Percentiles rank a stretch among this genome's conserved stretches.
Evolutionary conservation across 1,140 invertebrate species (phyloP).

Genomic region (Sycophila sp.): DNA sequence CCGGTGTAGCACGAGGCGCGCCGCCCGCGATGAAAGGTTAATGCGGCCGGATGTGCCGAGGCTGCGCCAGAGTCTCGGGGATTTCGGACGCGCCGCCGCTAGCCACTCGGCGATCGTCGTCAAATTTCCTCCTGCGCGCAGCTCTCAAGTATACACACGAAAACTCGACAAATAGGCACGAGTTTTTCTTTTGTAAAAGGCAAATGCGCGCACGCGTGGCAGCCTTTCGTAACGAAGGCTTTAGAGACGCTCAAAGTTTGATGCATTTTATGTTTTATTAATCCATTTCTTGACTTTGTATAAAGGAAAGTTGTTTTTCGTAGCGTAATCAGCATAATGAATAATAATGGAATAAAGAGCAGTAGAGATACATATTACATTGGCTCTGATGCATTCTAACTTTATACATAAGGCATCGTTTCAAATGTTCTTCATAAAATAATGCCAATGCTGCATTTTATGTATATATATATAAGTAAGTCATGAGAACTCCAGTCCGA

Average conservation of each 20-base stretch:
- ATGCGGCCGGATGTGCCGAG: too few species aligned
- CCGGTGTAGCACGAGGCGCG: constrained; percentile 39
- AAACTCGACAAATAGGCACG: too few species aligned
- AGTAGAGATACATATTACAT: constrained; percentile 14
- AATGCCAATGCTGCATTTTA: neutral
- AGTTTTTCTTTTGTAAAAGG: too few species aligned
- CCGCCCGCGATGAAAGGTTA: constrained; percentile 52
- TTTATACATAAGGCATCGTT: constrained; percentile 3
- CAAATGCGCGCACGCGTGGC: too few species aligned
- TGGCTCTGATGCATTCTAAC: constrained; percentile 1
- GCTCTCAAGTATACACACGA: too few species aligned
- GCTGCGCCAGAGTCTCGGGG: too few species aligned
- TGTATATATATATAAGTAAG: constrained; percentile 7
- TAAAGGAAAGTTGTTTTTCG: constrained; percentile 1
- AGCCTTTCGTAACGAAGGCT: neutral
- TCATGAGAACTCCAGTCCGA: constrained; percentile 11
- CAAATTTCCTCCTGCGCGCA: too few species aligned
- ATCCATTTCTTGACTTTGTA: neutral
- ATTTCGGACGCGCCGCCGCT: too few species aligned
- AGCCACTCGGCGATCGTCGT: too few species aligned
- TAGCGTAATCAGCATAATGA: neutral
- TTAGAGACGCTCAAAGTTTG: neutral
- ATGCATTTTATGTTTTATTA: constrained; percentile 16
- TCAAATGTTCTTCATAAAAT: constrained; percentile 9
- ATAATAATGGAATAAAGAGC: constrained; percentile 17